phyloP scores from a whole-genome alignment of 2,113 vertebrate genomes.

The Fulmarus glacialis region DNA sequence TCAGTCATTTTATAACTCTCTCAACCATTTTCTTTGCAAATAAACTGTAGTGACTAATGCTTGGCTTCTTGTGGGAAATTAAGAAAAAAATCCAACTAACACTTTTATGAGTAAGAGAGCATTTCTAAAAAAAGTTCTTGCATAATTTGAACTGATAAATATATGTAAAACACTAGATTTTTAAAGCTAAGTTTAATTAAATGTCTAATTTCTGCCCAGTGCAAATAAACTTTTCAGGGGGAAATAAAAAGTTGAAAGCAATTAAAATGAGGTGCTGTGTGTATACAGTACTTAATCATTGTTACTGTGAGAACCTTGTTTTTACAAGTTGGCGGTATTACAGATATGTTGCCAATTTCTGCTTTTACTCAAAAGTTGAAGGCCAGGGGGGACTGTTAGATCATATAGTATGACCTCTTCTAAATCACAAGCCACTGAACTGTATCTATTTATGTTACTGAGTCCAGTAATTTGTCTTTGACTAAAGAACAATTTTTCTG shows the following conservation, averaged over 20 bases:
- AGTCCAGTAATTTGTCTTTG: constrained; percentile 18
- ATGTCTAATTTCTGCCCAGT: constrained; percentile 2
- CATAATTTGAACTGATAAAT: constrained; percentile 34
- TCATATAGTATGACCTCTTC: constrained; percentile 19
- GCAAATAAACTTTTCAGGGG: constrained; percentile 31
- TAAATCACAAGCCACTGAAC: constrained; percentile 27
- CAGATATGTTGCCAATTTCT: constrained; percentile 31
- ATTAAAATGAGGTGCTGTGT: constrained; percentile 52
- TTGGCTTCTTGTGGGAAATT: not conserved
- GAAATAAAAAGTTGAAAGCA: constrained; percentile 45
- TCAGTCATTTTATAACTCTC: constrained; percentile 52
- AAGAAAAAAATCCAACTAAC: not conserved
- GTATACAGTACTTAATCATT: constrained; percentile 48
- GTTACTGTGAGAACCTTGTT: constrained; percentile 45
- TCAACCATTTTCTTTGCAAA: constrained; percentile 55
- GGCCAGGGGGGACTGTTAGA: not conserved
- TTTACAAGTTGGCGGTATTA: constrained; percentile 34
- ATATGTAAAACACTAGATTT: not conserved
- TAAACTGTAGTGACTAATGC: constrained; percentile 55
- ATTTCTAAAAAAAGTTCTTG: constrained; percentile 7
- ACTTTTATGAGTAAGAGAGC: constrained; percentile 6
- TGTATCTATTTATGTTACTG: not conserved
- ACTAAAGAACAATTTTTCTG: not conserved
- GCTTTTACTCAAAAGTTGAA: constrained; percentile 59
- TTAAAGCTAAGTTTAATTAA: constrained; percentile 49